Percentiles rank a stretch among this genome's conserved stretches.
These are phyloP conservation scores for Numida meleagris DNA, from an alignment of 2,113 vertebrate species.

Conservation along the genomic window DNA sequence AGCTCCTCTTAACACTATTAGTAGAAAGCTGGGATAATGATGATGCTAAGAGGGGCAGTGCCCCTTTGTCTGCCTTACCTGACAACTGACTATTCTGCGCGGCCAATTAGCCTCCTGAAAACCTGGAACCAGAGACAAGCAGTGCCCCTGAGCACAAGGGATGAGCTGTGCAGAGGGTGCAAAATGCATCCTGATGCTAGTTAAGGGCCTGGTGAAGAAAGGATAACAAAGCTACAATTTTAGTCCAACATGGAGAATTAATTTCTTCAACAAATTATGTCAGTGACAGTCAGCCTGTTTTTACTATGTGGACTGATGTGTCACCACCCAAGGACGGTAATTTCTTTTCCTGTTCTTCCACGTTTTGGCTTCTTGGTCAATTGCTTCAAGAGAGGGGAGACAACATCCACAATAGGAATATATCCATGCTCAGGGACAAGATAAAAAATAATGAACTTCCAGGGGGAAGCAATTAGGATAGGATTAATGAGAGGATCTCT, in stretches of 20 bases:
- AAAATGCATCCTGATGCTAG: neutral
- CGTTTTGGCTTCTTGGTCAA: neutral
- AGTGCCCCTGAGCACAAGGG: neutral
- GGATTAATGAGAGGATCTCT: neutral
- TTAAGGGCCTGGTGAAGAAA: neutral
- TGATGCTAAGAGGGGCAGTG: neutral
- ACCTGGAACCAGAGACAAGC: neutral
- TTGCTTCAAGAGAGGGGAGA: neutral
- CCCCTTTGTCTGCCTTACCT: neutral
- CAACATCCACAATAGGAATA: neutral
- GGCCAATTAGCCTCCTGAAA: neutral
- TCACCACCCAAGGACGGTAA: neutral
- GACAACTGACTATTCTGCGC: neutral
- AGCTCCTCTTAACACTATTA: neutral
- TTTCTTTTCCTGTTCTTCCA: neutral
- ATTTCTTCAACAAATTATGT: neutral
- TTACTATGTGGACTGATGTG: neutral
- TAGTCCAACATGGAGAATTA: neutral
- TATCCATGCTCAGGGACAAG: neutral
- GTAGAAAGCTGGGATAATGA: neutral
- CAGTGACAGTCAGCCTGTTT: neutral
- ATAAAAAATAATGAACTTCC: neutral
- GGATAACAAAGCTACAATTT: neutral
- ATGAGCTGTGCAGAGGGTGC: neutral
- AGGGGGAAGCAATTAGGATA: neutral